A percentile compares a stretch with the other conserved stretches of the same genome.
Conservation (phyloP, 92 coral and sea anemone genomes). For the Diadumene lineata region DNA sequence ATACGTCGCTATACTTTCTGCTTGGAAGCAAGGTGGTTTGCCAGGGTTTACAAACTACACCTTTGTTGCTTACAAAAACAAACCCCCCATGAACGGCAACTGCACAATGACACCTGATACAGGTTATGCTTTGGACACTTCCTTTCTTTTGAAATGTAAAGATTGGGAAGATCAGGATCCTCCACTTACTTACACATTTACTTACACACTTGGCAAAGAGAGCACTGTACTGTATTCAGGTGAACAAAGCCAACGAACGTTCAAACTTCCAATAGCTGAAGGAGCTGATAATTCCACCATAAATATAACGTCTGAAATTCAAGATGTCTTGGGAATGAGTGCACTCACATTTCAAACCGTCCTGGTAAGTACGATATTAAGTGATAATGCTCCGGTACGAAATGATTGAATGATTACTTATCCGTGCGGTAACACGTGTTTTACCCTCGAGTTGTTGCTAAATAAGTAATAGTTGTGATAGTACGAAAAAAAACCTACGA, state of each 20-base stretch:
- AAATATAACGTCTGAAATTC: constrained; percentile 19
- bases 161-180: constrained; percentile 73
- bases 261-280: constrained; percentile 30
- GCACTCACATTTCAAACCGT: neutral
- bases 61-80: constrained; percentile 42
- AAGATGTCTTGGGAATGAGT: constrained; percentile 35
- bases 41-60: constrained; percentile 40
- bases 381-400: too few species aligned
- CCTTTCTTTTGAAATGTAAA: constrained; percentile 52
- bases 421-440: too few species aligned
- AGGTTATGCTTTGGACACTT: constrained; percentile 62
- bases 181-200: constrained; percentile 63
- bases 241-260: constrained; percentile 9
- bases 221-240: constrained; percentile 38
- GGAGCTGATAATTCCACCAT: constrained; percentile 33
- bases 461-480: too few species aligned
- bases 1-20: constrained; percentile 17
- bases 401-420: too few species aligned
- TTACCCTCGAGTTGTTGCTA: too few species aligned
- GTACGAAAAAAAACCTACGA: too few species aligned
- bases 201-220: constrained; percentile 34
- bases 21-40: constrained; percentile 44
- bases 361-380: constrained; percentile 10
- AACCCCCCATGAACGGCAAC: constrained; percentile 58
- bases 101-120: constrained; percentile 51